Evolutionary conservation across 2,113 vertebrate species (phyloP).

Genomic region (Sitta europaea): DNA sequence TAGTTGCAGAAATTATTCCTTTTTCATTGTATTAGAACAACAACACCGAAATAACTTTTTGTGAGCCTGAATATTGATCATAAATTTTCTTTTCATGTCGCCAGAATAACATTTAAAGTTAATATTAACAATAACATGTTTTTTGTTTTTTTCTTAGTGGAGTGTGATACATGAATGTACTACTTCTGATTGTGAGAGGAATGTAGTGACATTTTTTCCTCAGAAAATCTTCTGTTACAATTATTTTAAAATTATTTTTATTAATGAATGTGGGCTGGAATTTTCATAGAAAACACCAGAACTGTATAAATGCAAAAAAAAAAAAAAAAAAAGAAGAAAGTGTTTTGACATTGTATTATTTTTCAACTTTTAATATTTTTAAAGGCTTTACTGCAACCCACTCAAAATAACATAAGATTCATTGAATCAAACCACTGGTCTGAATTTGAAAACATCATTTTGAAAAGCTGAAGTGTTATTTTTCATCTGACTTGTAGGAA

Average conservation of each 20-base stretch:
- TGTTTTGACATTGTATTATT: background rate
- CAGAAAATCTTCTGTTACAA: background rate
- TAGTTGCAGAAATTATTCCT: background rate
- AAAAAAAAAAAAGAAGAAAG: background rate
- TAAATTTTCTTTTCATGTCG: background rate
- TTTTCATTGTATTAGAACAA: background rate
- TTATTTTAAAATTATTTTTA: background rate
- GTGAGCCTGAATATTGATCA: background rate
- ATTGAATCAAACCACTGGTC: background rate
- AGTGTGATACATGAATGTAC: background rate
- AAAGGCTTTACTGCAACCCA: background rate
- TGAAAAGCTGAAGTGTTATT: background rate
- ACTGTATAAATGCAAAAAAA: background rate
- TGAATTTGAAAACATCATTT: background rate
- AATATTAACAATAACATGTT: background rate
- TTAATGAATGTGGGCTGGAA: background rate
- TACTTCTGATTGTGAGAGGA: background rate
- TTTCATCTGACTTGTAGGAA: background rate
- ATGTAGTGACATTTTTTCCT: background rate
- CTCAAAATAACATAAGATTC: background rate
- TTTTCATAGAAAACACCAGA: background rate
- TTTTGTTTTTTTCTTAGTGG: background rate
- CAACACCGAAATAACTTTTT: background rate
- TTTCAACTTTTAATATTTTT: background rate
- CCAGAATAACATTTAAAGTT: background rate